Base-by-base conservation (phyloP, 2,797 vertebrate genomes). In the Oreochromis grahami region DNA sequence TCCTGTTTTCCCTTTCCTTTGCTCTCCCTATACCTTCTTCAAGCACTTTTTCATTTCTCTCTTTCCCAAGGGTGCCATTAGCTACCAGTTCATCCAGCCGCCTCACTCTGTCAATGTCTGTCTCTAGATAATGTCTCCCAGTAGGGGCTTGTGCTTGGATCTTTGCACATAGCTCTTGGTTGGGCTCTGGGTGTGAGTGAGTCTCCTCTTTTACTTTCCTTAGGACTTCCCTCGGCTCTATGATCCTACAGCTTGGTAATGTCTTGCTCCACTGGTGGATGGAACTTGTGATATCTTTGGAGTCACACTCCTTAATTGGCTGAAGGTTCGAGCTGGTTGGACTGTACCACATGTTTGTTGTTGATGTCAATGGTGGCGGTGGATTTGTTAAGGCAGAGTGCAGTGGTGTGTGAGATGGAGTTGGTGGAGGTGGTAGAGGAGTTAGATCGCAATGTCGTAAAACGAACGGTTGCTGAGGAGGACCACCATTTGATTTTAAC, bases 181-280 rank as follows among this genome's bases (percentile, higher is more conserved):
- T 81, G 17, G 77, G n/a, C 5, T 96, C 93, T 45, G 88, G 89
- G 84, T 92, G 92, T 51, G 74, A 85, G 53, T 93, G 93, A 93
- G 89, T 93, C 79, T 89, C 91, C 53, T 91, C 93, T 29, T 94
- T 90, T 51, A 90, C 84, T 72, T 95, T 96, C 52, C 85, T 95
- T 38, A 93, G 92, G 76, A 92, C 86, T 14, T 96, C 95, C 50
- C 92, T 91, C 5, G 95, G 94, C 45, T 97, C 96, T 79, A 98
- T 86, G 84, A 97, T 94, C 95, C 96, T 97, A 80, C 94, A 97
- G 88, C 91, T 96, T 17, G 96, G 96, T 24, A 94, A 78, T 51
- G 90, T 92, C 83, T 94, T 94, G 84, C 88, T 96, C 96, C 95
- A 96, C 65, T 95, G 91, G 34, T 94, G 91, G 48, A 93, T 88